A percentile compares a stretch with the other conserved stretches of the same genome.
phyloP scores from a whole-genome alignment of 2,797 vertebrate species.

The Falco biarmicus region DNA sequence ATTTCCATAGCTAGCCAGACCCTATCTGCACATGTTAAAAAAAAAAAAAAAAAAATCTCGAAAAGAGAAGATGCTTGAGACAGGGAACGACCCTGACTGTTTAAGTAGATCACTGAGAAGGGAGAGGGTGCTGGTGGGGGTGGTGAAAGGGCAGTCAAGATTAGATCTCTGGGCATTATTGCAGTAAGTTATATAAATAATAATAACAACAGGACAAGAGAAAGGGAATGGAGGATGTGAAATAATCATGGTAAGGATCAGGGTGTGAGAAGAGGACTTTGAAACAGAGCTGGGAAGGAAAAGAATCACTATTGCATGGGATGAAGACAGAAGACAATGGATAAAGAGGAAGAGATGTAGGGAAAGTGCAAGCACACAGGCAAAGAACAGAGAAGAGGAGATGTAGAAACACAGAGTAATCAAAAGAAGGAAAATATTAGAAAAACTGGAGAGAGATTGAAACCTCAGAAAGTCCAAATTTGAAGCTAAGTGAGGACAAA shows the following conservation, averaged over 20 bases:
- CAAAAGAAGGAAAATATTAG: not conserved
- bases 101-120: not conserved
- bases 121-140: not conserved
- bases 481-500: not conserved
- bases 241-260: not conserved
- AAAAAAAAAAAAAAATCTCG: not conserved
- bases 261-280: not conserved
- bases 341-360: not conserved
- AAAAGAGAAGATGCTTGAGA: not conserved
- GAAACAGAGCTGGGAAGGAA: not conserved
- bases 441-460: not conserved
- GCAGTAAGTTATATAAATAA: not conserved
- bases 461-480: not conserved
- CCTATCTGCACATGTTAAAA: fast-evolving
- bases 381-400: not conserved
- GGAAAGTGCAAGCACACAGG: not conserved
- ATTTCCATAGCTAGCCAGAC: not conserved
- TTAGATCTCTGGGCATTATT: not conserved
- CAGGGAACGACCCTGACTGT: not conserved
- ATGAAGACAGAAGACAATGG: not conserved
- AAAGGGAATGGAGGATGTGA: not conserved
- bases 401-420: not conserved
- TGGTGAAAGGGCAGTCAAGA: not conserved
- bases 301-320: not conserved
- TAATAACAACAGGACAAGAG: not conserved